A percentile compares a stretch with the other conserved stretches of the same genome.
These are phyloP conservation scores for Phycodurus eques DNA, from an alignment of 2,113 vertebrate genomes.

Conservation along the genomic window DNA sequence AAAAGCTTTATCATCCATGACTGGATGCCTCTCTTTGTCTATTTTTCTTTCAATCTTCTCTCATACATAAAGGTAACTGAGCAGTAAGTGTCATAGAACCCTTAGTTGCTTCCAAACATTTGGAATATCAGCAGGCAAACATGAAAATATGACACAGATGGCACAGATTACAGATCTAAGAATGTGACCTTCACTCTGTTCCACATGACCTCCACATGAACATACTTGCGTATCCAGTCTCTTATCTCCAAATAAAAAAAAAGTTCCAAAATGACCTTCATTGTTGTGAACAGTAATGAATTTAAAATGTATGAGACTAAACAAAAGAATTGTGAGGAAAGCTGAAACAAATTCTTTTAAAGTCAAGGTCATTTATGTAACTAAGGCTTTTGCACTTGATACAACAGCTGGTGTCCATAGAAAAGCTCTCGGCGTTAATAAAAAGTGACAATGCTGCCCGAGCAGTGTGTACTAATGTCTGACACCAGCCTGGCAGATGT, in stretches of 20 bases:
- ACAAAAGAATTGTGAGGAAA: slow-evolving; percentile 70
- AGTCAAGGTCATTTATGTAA: slow-evolving; percentile 90
- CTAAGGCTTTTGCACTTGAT: slow-evolving; percentile 75
- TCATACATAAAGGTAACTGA: slow-evolving; percentile 32
- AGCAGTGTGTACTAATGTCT: slow-evolving; percentile 75
- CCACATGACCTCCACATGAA: slow-evolving; percentile 23
- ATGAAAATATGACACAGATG: slow-evolving; percentile 47
- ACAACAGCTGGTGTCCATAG: slow-evolving; percentile 91
- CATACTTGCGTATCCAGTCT: slow-evolving; percentile 4
- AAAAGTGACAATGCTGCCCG: slow-evolving; percentile 78
- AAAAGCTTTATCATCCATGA: slow-evolving; percentile 57
- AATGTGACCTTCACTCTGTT: slow-evolving; percentile 44
- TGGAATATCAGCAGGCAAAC: slow-evolving; percentile 31
- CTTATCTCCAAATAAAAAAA: slow-evolving; percentile 40
- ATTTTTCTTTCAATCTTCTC: slow-evolving; percentile 19
- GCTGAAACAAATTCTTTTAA: slow-evolving; percentile 60
- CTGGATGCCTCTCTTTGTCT: slow-evolving; percentile 39
- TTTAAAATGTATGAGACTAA: slow-evolving; percentile 76
- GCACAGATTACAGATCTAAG: slow-evolving; percentile 54
- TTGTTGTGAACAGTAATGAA: slow-evolving; percentile 69
- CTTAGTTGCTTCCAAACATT: slow-evolving; percentile 44
- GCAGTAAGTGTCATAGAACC: slow-evolving; percentile 60
- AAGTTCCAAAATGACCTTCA: slow-evolving; percentile 65
- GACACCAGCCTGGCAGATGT: slow-evolving; percentile 77
- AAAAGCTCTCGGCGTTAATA: slow-evolving; percentile 81